Evolutionary conservation across 2,888 invertebrate genomes (phyloP), one percentile per base, ranked within the genome.

Genomic region (Calameuta filiformis): DNA sequence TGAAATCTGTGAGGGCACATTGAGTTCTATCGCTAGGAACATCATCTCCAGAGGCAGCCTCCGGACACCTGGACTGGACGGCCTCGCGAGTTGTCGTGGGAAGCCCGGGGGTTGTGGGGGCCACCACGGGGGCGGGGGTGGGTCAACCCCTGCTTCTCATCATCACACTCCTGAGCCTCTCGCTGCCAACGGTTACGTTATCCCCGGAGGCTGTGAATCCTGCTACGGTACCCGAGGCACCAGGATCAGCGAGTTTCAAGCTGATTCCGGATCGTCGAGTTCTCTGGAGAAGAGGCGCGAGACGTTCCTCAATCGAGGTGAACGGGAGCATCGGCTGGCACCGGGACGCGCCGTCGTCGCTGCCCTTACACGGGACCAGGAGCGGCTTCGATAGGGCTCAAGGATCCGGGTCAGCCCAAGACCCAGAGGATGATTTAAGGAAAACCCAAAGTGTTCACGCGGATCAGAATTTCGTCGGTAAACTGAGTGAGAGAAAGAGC

Each of bases 41-140:
- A 56, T 73, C 73, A 34, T 71, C 76, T n/a, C 15, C 81, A 77
- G 80, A 77, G 83, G 79, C 80, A 75, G 79, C 30, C 15, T 69
- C 68, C 69, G 78, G 69, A 35, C 77, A 74, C 34, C 73, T 83
- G 85, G 81, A 85, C 80, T 83, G 82, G 85, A 85, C 84, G 83
- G 82, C 76, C 82, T 87, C 83, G 81, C 82, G 84, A 83, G 83
- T 83, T 84, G 80, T 87, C 81, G 85, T 83, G 85, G 85, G 84
- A 82, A 82, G 85, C 87, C 85, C 85, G 88, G 85, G 87, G 85
- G 83, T 87, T 87, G 86, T 85, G 86, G 83, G 86, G 85, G 87
- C 87, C 89, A 89, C 88, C 88, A 89, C 89, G 89, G 89, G 88
- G 89, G 85, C 88, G 88, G 88, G 89, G 89, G 89, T 89, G 88